Evolutionary conservation across 2,113 vertebrate species (phyloP).

Genomic region (Vulpes ferrilata): DNA sequence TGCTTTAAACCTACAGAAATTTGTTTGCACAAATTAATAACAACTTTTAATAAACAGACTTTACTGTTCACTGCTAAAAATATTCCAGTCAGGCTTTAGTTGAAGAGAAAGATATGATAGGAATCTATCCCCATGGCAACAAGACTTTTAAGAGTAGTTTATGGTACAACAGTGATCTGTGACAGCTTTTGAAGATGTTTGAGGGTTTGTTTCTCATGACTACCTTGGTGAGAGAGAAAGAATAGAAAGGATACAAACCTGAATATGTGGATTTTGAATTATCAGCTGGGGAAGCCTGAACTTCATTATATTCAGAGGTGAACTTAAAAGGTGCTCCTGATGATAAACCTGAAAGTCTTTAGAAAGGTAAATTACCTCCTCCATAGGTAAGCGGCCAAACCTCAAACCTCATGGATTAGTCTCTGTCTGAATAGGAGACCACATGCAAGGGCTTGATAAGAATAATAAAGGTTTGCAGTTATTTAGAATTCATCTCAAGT

Average conservation of each 20-base stretch:
- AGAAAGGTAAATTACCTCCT: background rate
- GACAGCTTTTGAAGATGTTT: background rate
- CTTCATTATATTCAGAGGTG: background rate
- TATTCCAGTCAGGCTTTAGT: conserved; percentile 46
- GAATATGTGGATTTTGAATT: background rate
- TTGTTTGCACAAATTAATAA: conserved; percentile 62
- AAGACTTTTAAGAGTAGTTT: background rate
- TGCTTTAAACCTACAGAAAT: background rate
- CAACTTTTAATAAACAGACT: conserved; percentile 59
- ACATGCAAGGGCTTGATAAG: background rate
- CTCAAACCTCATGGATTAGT: background rate
- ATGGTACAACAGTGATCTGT: background rate
- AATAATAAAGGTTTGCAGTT: conserved; percentile 9
- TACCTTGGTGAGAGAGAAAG: background rate
- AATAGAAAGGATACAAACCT: background rate
- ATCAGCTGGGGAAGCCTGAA: background rate
- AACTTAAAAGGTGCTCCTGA: background rate
- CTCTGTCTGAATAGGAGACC: background rate
- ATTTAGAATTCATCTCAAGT: background rate
- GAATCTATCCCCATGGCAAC: conserved; percentile 55
- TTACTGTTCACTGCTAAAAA: conserved; percentile 28
- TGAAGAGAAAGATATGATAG: conserved; percentile 31
- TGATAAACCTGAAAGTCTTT: conserved; percentile 18
- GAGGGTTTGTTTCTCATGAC: background rate
- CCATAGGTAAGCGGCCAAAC: background rate